Conservation (phyloP, 2,888 invertebrate genomes). For the Coenonympha arcania region DNA sequence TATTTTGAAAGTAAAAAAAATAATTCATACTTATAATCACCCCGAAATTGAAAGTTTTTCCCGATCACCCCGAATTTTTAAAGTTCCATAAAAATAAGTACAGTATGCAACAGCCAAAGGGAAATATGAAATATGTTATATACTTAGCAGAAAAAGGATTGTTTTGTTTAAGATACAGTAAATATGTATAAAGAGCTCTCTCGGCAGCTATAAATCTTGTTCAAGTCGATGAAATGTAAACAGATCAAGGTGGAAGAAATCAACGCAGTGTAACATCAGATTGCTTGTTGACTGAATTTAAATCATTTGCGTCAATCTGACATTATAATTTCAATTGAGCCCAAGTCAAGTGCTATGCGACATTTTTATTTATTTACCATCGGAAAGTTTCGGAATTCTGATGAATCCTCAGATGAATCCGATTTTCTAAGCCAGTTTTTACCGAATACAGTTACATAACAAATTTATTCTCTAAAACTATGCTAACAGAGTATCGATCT, state of each 20-base stretch:
- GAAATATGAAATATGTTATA: background rate
- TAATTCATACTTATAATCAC: too few species aligned
- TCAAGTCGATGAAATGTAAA: slow-evolving; percentile 39
- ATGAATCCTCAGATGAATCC: background rate
- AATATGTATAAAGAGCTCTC: background rate
- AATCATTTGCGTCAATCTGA: slow-evolving; percentile 50
- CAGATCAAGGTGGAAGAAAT: slow-evolving; percentile 53
- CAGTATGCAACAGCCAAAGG: background rate
- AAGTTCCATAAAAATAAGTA: too few species aligned
- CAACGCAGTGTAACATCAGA: slow-evolving; percentile 44
- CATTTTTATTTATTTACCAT: slow-evolving; percentile 6
- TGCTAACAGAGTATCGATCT: too few species aligned
- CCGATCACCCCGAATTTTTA: too few species aligned
- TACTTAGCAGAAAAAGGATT: background rate
- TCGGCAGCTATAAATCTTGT: slow-evolving; percentile 14
- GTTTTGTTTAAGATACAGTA: background rate
- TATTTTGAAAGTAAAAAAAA: too few species aligned
- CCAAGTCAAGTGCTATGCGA: slow-evolving; percentile 19
- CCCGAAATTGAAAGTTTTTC: too few species aligned
- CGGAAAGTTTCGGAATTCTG: background rate
- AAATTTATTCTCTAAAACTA: too few species aligned
- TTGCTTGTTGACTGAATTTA: slow-evolving; percentile 48
- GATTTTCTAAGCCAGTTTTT: background rate
- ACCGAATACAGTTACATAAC: background rate
- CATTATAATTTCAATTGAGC: slow-evolving; percentile 41